phyloP scores from a whole-genome alignment of 2,797 vertebrate genomes.

The Acanthiza pusilla region DNA sequence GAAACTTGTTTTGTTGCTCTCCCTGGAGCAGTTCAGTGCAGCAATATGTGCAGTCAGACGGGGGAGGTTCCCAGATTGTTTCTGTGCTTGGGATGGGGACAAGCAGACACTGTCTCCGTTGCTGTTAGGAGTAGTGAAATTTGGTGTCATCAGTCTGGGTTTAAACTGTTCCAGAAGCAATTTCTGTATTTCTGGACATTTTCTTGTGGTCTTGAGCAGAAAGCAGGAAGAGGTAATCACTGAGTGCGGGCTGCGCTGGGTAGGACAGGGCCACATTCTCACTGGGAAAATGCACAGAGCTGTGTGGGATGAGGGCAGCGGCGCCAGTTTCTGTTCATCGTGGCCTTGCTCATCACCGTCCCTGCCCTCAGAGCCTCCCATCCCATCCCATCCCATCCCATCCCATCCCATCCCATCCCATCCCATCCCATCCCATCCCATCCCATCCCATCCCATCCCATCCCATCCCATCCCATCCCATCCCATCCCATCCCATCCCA shows the following conservation, averaged over 20 bases:
- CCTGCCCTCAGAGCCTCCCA: background rate
- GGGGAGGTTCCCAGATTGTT: background rate
- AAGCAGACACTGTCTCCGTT: rapidly evolving
- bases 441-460: background rate
- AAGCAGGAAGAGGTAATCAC: rapidly evolving
- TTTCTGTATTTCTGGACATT: background rate
- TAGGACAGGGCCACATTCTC: rapidly evolving
- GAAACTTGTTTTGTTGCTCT: background rate
- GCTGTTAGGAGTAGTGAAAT: background rate
- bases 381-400: background rate
- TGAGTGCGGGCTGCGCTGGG: rapidly evolving
- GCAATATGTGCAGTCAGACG: background rate
- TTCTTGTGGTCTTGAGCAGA: background rate
- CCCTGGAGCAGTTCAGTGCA: background rate
- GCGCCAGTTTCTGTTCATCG: background rate
- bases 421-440: no score
- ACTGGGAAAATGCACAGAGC: rapidly evolving
- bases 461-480: background rate
- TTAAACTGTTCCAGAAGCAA: background rate
- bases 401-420: background rate
- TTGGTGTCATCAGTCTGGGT: background rate
- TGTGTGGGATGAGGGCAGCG: background rate
- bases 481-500: no score
- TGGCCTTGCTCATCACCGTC: background rate
- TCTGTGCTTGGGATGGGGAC: background rate